These are phyloP conservation scores for Eugnorisma glareosa DNA, from an alignment of 2,888 invertebrate genomes.

Conservation along the genomic window DNA sequence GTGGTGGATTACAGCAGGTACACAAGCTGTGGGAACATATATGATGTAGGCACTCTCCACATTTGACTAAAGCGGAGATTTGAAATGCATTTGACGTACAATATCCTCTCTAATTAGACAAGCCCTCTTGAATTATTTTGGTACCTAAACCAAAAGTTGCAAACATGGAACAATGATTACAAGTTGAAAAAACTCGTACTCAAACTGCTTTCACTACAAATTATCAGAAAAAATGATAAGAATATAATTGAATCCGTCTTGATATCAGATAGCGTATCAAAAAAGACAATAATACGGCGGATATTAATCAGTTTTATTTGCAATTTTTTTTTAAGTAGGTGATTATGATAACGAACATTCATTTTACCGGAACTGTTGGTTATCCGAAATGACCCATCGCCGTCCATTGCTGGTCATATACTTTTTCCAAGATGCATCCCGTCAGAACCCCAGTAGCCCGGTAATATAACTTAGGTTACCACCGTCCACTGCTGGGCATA, in stretches of 20 bases:
- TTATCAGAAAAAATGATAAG: constrained; percentile 33
- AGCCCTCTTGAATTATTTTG: not conserved
- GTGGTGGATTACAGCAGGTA: too few relatives aligned
- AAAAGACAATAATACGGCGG: constrained; percentile 27
- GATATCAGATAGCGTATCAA: constrained; percentile 26
- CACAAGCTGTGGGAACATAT: too few relatives aligned
- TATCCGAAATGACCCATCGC: not conserved
- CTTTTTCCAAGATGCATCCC: not conserved
- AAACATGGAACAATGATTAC: not conserved
- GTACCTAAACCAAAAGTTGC: not conserved
- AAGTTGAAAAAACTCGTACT: not conserved
- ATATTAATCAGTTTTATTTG: constrained; percentile 41
- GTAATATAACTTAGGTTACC: too few relatives aligned
- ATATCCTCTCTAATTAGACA: not conserved
- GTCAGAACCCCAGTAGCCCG: not conserved
- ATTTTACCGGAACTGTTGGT: not conserved
- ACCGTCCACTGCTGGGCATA: too few relatives aligned
- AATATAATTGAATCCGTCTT: constrained; percentile 36
- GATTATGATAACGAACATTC: constrained; percentile 9
- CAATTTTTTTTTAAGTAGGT: constrained; percentile 30
- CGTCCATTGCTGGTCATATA: not conserved
- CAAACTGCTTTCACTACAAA: constrained; percentile 2
- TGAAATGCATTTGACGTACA: too few relatives aligned
- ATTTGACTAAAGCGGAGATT: too few relatives aligned
- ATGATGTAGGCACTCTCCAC: too few relatives aligned